Conservation (phyloP, 2,888 invertebrate genomes). For the Dasysyrphus albostriatus region DNA sequence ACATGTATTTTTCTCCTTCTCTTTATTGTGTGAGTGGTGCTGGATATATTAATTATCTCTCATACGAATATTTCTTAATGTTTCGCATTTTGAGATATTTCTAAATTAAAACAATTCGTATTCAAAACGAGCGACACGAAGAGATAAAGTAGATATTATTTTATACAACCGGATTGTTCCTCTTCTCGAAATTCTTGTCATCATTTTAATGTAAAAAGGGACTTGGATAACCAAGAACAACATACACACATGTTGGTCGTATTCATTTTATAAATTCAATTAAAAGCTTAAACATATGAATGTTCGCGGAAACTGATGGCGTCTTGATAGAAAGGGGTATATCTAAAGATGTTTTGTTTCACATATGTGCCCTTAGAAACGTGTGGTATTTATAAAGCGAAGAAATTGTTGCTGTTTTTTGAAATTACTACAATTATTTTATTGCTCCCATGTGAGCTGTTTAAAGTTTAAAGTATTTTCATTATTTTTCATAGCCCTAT, state of each 20-base stretch:
- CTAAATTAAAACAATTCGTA: constrained; percentile 62
- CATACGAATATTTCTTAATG: constrained; percentile 42
- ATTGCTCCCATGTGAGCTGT: constrained; percentile 62
- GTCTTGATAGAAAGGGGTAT: constrained; percentile 42
- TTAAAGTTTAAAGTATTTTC: constrained; percentile 47
- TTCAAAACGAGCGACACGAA: constrained; percentile 20
- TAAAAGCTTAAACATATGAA: constrained; percentile 23
- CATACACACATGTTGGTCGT: not conserved
- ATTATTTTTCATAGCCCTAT: constrained; percentile 50
- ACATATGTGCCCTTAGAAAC: not conserved
- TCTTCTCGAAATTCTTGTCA: constrained; percentile 15
- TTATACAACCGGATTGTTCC: constrained; percentile 23
- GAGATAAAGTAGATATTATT: constrained; percentile 18
- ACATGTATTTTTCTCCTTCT: not conserved
- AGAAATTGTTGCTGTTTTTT: constrained; percentile 10
- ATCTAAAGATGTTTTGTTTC: not conserved
- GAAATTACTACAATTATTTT: constrained; percentile 63
- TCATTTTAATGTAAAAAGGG: constrained; percentile 40
- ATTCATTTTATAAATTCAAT: constrained; percentile 29
- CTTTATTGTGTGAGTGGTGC: constrained; percentile 20
- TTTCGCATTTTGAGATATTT: constrained; percentile 7
- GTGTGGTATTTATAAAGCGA: not conserved
- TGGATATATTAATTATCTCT: constrained; percentile 68
- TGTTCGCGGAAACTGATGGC: constrained; percentile 23
- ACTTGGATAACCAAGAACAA: constrained; percentile 37